Conservation (phyloP, 92 coral and sea anemone genomes). For the Hydrozoanthus gracilis region DNA sequence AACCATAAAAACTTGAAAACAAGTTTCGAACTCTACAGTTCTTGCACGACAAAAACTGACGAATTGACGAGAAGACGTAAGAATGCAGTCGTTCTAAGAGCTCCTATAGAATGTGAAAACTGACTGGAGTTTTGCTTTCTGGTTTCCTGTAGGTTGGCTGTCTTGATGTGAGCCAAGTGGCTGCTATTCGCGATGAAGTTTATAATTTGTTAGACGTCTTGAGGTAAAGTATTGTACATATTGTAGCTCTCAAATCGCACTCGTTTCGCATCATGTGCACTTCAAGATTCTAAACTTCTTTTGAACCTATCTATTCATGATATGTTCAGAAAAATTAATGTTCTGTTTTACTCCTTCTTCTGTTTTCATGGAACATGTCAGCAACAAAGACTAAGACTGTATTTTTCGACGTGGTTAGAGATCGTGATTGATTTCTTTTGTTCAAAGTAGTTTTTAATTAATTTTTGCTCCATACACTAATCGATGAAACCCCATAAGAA, state of each 20-base stretch:
- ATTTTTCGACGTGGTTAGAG: not conserved
- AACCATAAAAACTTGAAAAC: no score
- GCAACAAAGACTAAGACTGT: not conserved
- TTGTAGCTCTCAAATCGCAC: no score
- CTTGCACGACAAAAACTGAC: no score
- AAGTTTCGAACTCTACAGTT: no score
- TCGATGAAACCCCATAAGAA: no score
- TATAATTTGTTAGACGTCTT: slow-evolving; percentile 56
- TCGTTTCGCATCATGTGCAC: no score
- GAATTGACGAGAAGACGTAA: no score
- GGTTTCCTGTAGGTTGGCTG: slow-evolving; percentile 57
- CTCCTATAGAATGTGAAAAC: no score
- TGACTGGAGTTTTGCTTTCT: not conserved
- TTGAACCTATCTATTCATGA: no score
- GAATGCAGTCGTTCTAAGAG: no score
- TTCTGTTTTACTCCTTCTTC: not conserved
- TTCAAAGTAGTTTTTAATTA: not conserved
- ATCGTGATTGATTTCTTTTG: not conserved
- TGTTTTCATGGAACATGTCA: not conserved
- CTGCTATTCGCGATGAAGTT: slow-evolving; percentile 63
- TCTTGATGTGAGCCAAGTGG: slow-evolving; percentile 56
- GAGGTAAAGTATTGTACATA: slow-evolving; percentile 55
- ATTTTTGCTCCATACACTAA: not conserved
- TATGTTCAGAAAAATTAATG: not conserved
- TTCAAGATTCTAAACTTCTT: no score